Evolutionary conservation across 2,113 vertebrate species (phyloP).

Genomic region (Isurus oxyrinchus): DNA sequence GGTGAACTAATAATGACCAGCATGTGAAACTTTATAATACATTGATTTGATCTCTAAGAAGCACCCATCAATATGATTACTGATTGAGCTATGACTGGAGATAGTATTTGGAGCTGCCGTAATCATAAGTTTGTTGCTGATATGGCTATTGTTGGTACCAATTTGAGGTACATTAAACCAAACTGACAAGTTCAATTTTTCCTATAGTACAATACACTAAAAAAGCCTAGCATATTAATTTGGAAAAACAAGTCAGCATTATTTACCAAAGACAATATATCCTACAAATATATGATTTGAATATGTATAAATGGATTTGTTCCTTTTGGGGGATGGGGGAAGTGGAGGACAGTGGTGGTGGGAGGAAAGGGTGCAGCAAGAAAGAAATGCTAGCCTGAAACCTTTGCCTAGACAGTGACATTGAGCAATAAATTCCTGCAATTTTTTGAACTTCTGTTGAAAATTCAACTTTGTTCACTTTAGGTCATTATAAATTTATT

Average conservation of each 20-base stretch:
- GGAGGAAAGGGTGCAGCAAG: background rate
- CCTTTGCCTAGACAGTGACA: background rate
- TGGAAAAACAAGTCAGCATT: background rate
- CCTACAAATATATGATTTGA: background rate
- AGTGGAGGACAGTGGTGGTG: background rate
- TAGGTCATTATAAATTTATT: background rate
- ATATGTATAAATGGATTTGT: background rate
- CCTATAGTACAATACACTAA: background rate
- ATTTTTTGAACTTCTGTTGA: background rate
- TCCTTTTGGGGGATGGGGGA: background rate
- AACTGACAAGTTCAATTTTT: background rate
- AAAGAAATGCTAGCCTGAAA: background rate
- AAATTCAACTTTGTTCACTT: background rate
- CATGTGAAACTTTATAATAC: too few species aligned
- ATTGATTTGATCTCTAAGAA: too few species aligned
- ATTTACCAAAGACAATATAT: background rate
- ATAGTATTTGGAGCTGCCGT: too few species aligned
- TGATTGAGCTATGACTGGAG: too few species aligned
- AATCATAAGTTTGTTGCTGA: too few species aligned
- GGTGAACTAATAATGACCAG: too few species aligned
- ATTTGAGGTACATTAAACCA: background rate
- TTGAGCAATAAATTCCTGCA: background rate
- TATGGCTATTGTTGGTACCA: too few species aligned
- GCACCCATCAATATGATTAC: too few species aligned
- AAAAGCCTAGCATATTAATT: background rate